Evolutionary conservation across 2,797 vertebrate genomes (phyloP).

Genomic region (Serranus cabrilla): DNA sequence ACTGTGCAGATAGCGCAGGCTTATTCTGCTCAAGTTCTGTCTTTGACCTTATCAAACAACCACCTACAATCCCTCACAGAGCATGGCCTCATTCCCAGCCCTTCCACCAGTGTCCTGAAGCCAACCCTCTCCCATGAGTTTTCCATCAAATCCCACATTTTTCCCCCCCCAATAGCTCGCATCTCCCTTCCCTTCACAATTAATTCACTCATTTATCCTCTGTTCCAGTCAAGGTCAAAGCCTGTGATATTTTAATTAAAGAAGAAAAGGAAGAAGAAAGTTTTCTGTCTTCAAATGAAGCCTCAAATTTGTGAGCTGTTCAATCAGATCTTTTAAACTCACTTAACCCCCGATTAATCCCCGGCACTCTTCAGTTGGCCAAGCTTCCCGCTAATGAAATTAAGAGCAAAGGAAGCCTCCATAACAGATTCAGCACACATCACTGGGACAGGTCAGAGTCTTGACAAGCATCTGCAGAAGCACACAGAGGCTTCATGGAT

Average conservation of each 20-base stretch:
- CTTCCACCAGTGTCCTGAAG: conserved; percentile 31
- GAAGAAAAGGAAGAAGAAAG: conserved; percentile 64
- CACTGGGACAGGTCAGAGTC: conserved; percentile 15
- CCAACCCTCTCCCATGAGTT: conserved; percentile 34
- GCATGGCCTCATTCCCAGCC: conserved; percentile 56
- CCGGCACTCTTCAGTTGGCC: conserved; percentile 49
- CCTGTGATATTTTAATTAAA: conserved; percentile 78
- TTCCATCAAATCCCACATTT: conserved; percentile 41
- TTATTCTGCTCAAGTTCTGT: background rate
- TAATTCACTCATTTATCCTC: conserved; percentile 74
- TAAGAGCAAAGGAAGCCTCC: conserved; percentile 62
- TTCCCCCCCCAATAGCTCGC: conserved; percentile 20
- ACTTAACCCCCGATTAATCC: conserved; percentile 80
- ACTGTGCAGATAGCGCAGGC: background rate
- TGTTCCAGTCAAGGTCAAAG: conserved; percentile 76
- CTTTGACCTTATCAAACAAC: background rate
- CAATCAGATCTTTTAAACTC: conserved; percentile 84
- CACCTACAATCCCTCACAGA: background rate
- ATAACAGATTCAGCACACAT: conserved; percentile 62
- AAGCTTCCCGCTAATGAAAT: conserved; percentile 76
- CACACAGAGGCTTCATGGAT: background rate
- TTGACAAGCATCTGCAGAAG: conserved; percentile 13
- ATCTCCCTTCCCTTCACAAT: conserved; percentile 56
- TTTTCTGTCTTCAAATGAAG: conserved; percentile 76
- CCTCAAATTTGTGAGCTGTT: conserved; percentile 69